phyloP scores from a whole-genome alignment of 2,797 vertebrate species.

The Clarias laeviceps region DNA sequence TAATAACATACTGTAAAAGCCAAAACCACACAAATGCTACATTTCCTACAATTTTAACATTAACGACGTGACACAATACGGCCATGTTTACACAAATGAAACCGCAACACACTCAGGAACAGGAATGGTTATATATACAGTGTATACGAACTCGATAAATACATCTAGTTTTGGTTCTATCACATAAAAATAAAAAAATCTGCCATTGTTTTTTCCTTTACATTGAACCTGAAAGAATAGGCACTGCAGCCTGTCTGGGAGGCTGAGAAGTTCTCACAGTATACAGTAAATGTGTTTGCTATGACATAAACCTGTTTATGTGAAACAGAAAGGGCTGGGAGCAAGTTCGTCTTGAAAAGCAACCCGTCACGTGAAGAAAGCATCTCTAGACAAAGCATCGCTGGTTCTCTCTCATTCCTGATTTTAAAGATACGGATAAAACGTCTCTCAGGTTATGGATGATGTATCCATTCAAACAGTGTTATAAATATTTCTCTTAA shows the following conservation, averaged over 20 bases:
- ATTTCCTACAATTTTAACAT: conserved; percentile 34
- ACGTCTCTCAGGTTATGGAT: not conserved
- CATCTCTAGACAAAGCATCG: not conserved
- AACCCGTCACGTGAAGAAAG: not conserved
- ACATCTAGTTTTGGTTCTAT: conserved; percentile 30
- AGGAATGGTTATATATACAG: not conserved
- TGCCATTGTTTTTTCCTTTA: conserved; percentile 45
- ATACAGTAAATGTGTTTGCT: conserved; percentile 47
- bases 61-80: conserved; percentile 42
- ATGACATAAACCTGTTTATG: conserved; percentile 58
- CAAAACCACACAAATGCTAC: conserved; percentile 38
- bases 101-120: conserved; percentile 5
- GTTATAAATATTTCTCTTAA: not conserved
- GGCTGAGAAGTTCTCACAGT: conserved; percentile 51
- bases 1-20: conserved; percentile 16
- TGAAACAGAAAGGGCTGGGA: conserved; percentile 17
- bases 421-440: not conserved
- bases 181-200: conserved; percentile 47
- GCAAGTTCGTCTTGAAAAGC: no score
- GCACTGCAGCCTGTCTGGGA: conserved; percentile 44
- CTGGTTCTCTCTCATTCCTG: not conserved
- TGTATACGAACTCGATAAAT: conserved; percentile 37
- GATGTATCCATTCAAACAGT: not conserved
- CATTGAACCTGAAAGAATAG: conserved; percentile 63
- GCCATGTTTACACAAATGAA: conserved; percentile 40